Percentiles rank a stretch among this genome's conserved stretches.
Evolutionary conservation across 2,113 vertebrate genomes (phyloP).

Genomic region (Hipposideros armiger): DNA sequence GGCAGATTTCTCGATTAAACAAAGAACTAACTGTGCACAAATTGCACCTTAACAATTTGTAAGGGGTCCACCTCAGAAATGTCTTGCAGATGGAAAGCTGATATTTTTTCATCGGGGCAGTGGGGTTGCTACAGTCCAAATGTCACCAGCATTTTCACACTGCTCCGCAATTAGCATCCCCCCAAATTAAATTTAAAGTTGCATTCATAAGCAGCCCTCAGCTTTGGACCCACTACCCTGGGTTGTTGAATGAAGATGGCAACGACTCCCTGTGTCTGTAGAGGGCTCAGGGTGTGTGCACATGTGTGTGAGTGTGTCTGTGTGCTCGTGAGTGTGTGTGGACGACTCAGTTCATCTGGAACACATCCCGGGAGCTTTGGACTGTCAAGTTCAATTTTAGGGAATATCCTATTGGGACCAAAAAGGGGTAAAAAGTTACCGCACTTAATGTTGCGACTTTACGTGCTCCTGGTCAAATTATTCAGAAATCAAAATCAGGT

Average conservation of each 20-base stretch:
- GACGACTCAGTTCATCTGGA: conserved; percentile 85
- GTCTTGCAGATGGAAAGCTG: conserved; percentile 91
- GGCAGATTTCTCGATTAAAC: conserved; percentile 92
- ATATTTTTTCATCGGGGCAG: conserved; percentile 88
- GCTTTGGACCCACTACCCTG: conserved; percentile 76
- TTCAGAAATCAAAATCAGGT: conserved; percentile 86
- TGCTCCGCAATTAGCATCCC: conserved; percentile 84
- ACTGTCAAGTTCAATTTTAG: conserved; percentile 88
- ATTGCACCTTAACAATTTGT: conserved; percentile 92
- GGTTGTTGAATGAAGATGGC: conserved; percentile 78
- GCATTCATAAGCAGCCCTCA: conserved; percentile 81
- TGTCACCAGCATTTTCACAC: conserved; percentile 81
- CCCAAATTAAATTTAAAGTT: conserved; percentile 87
- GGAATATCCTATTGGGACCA: conserved; percentile 83
- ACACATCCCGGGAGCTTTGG: conserved; percentile 82
- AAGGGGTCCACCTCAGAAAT: conserved; percentile 91
- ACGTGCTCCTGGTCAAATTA: conserved; percentile 85
- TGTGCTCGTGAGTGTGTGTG: background rate
- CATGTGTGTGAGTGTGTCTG: background rate
- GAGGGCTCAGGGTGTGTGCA: background rate
- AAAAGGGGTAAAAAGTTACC: conserved; percentile 85
- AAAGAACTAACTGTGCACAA: conserved; percentile 92
- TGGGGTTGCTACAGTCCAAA: conserved; percentile 83
- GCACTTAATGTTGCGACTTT: conserved; percentile 85
- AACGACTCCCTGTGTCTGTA: conserved; percentile 24